These are phyloP conservation scores for Epinephelus awoara DNA, from an alignment of 2,797 vertebrate species.

Conservation along the genomic window DNA sequence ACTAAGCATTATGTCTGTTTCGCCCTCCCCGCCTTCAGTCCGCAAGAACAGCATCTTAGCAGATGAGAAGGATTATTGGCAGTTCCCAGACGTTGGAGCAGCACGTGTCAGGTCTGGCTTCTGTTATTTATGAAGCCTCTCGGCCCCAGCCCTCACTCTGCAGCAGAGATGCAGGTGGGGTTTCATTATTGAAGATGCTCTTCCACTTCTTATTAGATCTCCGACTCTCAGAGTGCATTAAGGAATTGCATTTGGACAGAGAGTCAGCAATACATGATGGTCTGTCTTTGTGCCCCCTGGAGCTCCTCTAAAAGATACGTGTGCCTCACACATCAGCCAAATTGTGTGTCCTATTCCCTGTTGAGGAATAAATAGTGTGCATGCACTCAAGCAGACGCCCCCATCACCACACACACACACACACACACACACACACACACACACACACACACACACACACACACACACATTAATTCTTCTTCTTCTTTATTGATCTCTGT, in stretches of 20 bases:
- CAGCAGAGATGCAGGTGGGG: conserved; percentile 80
- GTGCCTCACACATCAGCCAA: conserved; percentile 46
- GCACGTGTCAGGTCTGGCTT: conserved; percentile 79
- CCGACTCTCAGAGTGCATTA: conserved; percentile 85
- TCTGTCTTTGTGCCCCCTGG: conserved; percentile 53
- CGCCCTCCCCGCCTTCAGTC: conserved; percentile 14
- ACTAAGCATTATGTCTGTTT: conserved; percentile 50
- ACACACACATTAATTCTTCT: not conserved
- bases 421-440: conserved; percentile 15
- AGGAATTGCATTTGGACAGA: conserved; percentile 81
- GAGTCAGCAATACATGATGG: conserved; percentile 70
- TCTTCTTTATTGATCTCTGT: conserved; percentile 50
- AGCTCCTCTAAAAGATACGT: conserved; percentile 46
- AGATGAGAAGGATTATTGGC: conserved; percentile 81
- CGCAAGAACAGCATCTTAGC: conserved; percentile 69
- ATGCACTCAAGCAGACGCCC: conserved; percentile 35
- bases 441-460: not conserved
- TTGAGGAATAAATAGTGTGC: conserved; percentile 51
- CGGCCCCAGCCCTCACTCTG: conserved; percentile 72
- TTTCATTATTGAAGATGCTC: conserved; percentile 85
- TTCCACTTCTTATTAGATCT: conserved; percentile 86
- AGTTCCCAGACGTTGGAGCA: conserved; percentile 75
- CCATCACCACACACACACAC: conserved; percentile 34
- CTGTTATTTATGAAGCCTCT: conserved; percentile 83
- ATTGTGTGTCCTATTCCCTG: conserved; percentile 40